phyloP scores from a whole-genome alignment of 2,797 vertebrate species.

The Hippoglossus hippoglossus region DNA sequence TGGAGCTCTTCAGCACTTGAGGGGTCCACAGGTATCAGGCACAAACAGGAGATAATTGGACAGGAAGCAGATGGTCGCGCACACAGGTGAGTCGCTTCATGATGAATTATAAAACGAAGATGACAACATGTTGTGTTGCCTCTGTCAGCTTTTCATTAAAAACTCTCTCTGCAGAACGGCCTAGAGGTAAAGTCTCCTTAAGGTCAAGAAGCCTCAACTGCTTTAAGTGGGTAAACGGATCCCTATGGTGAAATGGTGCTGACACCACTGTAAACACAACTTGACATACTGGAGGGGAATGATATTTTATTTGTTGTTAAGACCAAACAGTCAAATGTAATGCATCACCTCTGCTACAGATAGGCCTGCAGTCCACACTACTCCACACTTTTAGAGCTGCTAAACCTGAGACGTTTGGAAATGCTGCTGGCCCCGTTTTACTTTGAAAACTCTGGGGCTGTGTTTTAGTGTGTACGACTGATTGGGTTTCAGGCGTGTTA shows the following conservation, averaged over 20 bases:
- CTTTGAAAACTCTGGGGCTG: no score
- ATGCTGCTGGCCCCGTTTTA: no score
- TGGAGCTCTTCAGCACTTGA: conserved; percentile 62
- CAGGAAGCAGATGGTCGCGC: conserved; percentile 71
- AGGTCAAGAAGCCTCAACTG: conserved; percentile 9
- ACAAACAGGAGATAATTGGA: conserved; percentile 71
- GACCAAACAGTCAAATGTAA: neutral
- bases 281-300: neutral
- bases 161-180: neutral
- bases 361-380: no score
- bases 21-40: conserved; percentile 60
- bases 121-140: conserved; percentile 43
- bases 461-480: no score
- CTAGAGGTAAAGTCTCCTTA: conserved; percentile 19
- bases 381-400: no score
- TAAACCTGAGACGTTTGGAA: no score
- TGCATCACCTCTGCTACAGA: no score
- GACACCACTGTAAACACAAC: neutral
- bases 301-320: neutral
- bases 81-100: conserved; percentile 59
- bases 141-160: conserved; percentile 57
- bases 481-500: no score
- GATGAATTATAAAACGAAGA: conserved; percentile 68
- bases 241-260: conserved; percentile 1
- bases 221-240: neutral